Evolutionary conservation across 2,888 invertebrate genomes (phyloP).

Genomic region (Apomyelois bistriatella): DNA sequence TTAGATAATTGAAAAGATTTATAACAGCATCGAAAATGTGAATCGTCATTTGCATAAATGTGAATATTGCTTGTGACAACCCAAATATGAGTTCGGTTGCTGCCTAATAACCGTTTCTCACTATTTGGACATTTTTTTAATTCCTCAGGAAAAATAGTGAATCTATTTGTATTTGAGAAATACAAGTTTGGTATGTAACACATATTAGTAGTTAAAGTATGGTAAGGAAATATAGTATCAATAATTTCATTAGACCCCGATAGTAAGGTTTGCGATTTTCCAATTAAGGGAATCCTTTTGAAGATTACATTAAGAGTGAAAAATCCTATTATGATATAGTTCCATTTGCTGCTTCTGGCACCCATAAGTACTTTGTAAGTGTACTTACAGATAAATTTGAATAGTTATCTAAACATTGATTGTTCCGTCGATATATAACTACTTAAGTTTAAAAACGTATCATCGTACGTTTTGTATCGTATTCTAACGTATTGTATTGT

Average conservation of each 20-base stretch:
- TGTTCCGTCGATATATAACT: no score
- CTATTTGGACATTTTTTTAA: background rate
- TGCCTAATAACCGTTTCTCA: constrained; percentile 23
- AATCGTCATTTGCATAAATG: constrained; percentile 57
- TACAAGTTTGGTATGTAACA: background rate
- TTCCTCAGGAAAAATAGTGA: background rate
- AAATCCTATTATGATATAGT: constrained; percentile 37
- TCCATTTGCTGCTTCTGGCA: background rate
- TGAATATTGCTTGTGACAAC: constrained; percentile 54
- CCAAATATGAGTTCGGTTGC: constrained; percentile 77
- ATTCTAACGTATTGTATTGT: no score
- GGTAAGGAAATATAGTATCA: background rate
- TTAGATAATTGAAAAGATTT: constrained; percentile 57
- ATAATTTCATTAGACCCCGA: background rate
- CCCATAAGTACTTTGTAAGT: background rate
- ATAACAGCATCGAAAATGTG: constrained; percentile 78
- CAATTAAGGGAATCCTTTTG: background rate
- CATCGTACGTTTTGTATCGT: no score
- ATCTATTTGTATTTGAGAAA: background rate
- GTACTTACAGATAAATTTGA: no score
- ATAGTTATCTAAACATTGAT: no score
- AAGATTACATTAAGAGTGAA: background rate
- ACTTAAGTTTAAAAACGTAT: no score
- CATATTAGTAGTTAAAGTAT: background rate
- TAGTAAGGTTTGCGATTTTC: background rate